Evolutionary conservation across 30 jellyfish, hydroid and myxozoan genomes (phyloP), one percentile per base, ranked within the genome.

Genomic region (Pseudorhiza aurosa): DNA sequence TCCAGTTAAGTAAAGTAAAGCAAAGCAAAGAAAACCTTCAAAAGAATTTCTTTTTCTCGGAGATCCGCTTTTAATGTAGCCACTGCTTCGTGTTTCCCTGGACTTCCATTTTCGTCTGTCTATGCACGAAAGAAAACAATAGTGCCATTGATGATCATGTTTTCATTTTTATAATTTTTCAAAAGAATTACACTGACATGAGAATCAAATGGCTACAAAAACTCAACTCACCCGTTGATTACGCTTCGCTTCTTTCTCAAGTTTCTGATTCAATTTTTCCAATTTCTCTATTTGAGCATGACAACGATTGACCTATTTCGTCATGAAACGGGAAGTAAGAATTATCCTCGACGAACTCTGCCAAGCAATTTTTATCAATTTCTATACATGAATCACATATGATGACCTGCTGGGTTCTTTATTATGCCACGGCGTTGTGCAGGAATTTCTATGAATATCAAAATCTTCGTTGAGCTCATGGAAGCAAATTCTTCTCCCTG

Each of bases 31-130:
- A n/a, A 19, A 0, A 79, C 91, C 83, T 64, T 79, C 1, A 53
- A 33, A 35, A 79, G 31, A 39, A 79, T 35, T 15, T 79, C 91
- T 19, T 64, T 79, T 39, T 79, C 91, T 53, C 65, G 91, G 36
- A 79, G 83, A 26, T 79, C 91, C 1, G 91, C 91, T 26, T 17
- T 55, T 25, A 79, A 65, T 2, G 91, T 74, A 53, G 91, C 91
- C 11, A 79, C 17, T 0, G 77, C 91, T 36, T 79, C 91, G 1
- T 44, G 60, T 33, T 64, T 79, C 36, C 47, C 83, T 35, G 64
- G 69, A 26, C 45, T 27, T 1, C 55, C 73, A 37, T n/a, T 35
- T 22, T 37, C 83, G 8, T 65, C 30, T 12, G 57, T 21, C 87
- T 74, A 42, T 9, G 11, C 8, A 27, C 0, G n/a, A 26, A 36